Evolutionary conservation across 2,888 invertebrate species (phyloP), one percentile per base, ranked within the genome.

Genomic region (Stenodema calcarata): DNA sequence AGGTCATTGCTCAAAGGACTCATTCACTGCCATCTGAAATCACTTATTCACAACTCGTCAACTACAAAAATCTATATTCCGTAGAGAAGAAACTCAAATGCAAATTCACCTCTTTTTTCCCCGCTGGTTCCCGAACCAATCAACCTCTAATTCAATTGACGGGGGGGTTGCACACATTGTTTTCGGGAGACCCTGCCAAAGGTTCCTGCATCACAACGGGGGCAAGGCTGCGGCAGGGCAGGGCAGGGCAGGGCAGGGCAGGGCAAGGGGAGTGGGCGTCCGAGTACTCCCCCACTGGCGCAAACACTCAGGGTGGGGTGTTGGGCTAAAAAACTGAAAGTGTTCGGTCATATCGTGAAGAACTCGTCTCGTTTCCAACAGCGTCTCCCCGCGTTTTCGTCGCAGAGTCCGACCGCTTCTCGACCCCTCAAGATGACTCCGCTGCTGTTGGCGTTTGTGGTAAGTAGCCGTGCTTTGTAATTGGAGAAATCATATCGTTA

Each of bases 251-350:
- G 62, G 62, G 62, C 62, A 62, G 7, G 35, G 35, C 35, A 35
- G 35, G 35, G 7, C 62, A 62, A 50, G 50, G 62, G 62, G 62
- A 18, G 62, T 62, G 62, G 62, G 62, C 62, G 23, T 18, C 62
- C 18, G 27, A 62, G 50, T 16, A 18, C 16, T 50, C 35, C 35
- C 35, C 35, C 35, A 35, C 35, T 35, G 35, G 35, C 35, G 2
- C 7, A 7, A 35, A 35, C 35, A 35, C 35, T 4, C 4, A 35
- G 35, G 35, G 35, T 35, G 54, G 54, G n/a, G 54, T 54, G 16
- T 11, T 54, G 35, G 78, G 44, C 23, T 47, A 86, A 86, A n/a
- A 86, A 86, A 86, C 86, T 41, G 86, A 86, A 86, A 86, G 86
- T 86, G 86, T 79, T 44, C 76, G 35, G 42, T 86, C 79, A 86